Conservation (phyloP, 2,888 invertebrate species). For the Parelbella ahira region DNA sequence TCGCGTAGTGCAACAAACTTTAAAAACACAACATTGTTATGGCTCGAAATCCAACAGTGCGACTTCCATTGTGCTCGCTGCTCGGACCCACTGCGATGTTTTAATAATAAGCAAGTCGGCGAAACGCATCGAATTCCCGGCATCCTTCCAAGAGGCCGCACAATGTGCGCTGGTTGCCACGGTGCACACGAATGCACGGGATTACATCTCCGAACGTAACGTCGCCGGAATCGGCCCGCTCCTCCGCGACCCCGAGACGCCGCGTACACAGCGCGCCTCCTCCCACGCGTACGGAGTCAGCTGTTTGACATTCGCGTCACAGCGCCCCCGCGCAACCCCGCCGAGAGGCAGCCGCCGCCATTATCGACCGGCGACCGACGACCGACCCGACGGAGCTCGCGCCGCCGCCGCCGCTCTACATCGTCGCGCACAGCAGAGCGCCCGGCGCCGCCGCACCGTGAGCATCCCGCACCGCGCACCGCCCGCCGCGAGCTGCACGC, state of each 20-base stretch:
- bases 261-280: slow-evolving; percentile 32
- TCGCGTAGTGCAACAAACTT: slow-evolving; percentile 24
- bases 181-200: slow-evolving; percentile 22
- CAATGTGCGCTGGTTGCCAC: slow-evolving; percentile 16
- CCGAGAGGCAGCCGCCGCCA: slow-evolving; percentile 38
- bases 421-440: slow-evolving; percentile 36
- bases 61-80: slow-evolving; percentile 15
- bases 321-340: slow-evolving; percentile 31
- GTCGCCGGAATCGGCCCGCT: slow-evolving; percentile 17
- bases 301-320: slow-evolving; percentile 63
- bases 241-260: slow-evolving; percentile 28
- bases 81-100: slow-evolving; percentile 21
- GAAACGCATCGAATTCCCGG: slow-evolving; percentile 18
- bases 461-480: slow-evolving; percentile 30
- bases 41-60: slow-evolving; percentile 18
- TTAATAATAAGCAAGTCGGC: slow-evolving; percentile 13
- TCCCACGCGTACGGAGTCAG: slow-evolving; percentile 60
- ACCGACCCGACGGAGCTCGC: slow-evolving; percentile 38
- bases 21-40: slow-evolving; percentile 21
- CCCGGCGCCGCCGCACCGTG: slow-evolving; percentile 32
- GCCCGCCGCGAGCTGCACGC: slow-evolving; percentile 36
- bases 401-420: slow-evolving; percentile 35
- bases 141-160: slow-evolving; percentile 6
- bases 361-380: slow-evolving; percentile 59
- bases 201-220: slow-evolving; percentile 23